Evolutionary conservation across 1,140 invertebrate genomes (phyloP).

Genomic region (Caenorhabditis elegans): WBcel235 BX284604.4:6964501-6965000

Average conservation of each 20-base stretch:
- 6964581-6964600: neutral
- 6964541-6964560: neutral
- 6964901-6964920: no score
- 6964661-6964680: neutral
- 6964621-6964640: neutral
- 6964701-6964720: neutral
- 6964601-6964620: neutral
- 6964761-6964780: neutral
- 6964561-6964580: no score
- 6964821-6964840: slow-evolving; percentile 1
- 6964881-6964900: no score
- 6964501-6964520: neutral
- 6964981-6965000: no score
- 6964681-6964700: neutral
- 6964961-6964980: no score
- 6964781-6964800: neutral
- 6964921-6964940: no score
- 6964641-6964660: neutral
- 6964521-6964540: neutral
- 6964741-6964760: neutral
- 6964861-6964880: no score
- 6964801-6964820: neutral
- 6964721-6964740: slow-evolving; percentile 15
- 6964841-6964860: no score
- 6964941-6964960: no score